These are phyloP conservation scores for Neomorphus geoffroyi DNA, from an alignment of 2,797 vertebrate species.

Conservation along the genomic window DNA sequence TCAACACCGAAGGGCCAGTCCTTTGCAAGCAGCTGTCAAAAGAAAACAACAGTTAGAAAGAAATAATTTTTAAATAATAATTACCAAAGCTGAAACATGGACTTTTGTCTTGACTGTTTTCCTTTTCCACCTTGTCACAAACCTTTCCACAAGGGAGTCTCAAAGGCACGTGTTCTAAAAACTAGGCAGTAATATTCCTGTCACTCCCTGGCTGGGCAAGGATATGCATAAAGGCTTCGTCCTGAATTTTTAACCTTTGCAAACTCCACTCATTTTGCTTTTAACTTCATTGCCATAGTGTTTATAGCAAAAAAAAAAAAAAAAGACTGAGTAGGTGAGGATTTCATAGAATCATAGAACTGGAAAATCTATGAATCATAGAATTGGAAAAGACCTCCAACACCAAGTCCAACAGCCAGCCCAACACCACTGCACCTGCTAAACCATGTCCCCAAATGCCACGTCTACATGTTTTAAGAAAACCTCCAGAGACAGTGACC, in stretches of 20 bases:
- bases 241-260: not conserved
- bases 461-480: not conserved
- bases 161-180: not conserved
- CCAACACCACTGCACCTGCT: too few relatives aligned
- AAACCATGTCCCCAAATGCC: too few relatives aligned
- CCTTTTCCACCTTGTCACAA: not conserved
- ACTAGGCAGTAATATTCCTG: not conserved
- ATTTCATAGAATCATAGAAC: not conserved
- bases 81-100: not conserved
- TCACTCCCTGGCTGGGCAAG: not conserved
- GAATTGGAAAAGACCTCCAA: too few relatives aligned
- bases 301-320: not conserved
- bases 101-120: not conserved
- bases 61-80: not conserved
- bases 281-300: not conserved
- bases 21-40: slow-evolving; percentile 84
- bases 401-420: too few relatives aligned
- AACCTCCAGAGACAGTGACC: not conserved
- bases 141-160: not conserved
- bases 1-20: slow-evolving; percentile 91
- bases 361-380: too few relatives aligned
- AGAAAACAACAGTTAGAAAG: slow-evolving; percentile 31
- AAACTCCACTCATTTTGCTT: not conserved
- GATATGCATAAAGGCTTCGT: not conserved
- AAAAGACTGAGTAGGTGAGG: not conserved